phyloP scores from a whole-genome alignment of 2,888 invertebrate genomes.

The Villa cingulata region DNA sequence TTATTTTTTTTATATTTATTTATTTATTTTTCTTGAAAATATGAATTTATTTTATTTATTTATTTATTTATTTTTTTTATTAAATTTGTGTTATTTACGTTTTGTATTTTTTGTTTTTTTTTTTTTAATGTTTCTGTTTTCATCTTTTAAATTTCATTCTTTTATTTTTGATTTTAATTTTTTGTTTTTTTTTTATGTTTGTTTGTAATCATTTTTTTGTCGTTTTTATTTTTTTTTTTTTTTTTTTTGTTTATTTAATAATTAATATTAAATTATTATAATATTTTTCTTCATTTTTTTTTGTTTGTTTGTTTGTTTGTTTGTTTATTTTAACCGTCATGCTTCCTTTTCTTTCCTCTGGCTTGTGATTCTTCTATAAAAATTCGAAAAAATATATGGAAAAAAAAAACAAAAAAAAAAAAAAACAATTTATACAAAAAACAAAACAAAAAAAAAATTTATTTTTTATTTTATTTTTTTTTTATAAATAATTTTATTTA shows the following conservation, averaged over 20 bases:
- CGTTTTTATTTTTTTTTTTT: conserved; percentile 6
- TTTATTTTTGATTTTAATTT: background rate
- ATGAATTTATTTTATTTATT: too few relatives aligned
- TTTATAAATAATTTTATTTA: too few relatives aligned
- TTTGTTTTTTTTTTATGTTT: background rate
- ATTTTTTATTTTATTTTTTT: too few relatives aligned
- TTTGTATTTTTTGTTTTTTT: too few relatives aligned
- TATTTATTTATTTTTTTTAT: too few relatives aligned
- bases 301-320: conserved; percentile 7
- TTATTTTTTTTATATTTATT: too few relatives aligned
- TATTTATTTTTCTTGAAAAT: too few relatives aligned
- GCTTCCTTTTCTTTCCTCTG: conserved; percentile 59
- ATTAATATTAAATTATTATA: conserved; percentile 6
- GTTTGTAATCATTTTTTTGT: background rate
- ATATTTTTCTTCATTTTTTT: conserved; percentile 8
- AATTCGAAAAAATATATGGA: conserved; percentile 6
- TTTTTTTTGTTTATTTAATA: conserved; percentile 6
- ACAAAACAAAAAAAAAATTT: too few relatives aligned
- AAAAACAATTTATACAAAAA: background rate
- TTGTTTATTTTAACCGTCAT: conserved; percentile 40
- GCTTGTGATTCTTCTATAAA: conserved; percentile 37
- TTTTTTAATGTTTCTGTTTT: too few relatives aligned
- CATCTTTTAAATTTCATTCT: background rate
- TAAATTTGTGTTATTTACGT: too few relatives aligned
- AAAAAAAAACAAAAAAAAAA: background rate